Evolutionary conservation across 2,113 vertebrate genomes (phyloP).

Genomic region (Mobula hypostoma): DNA sequence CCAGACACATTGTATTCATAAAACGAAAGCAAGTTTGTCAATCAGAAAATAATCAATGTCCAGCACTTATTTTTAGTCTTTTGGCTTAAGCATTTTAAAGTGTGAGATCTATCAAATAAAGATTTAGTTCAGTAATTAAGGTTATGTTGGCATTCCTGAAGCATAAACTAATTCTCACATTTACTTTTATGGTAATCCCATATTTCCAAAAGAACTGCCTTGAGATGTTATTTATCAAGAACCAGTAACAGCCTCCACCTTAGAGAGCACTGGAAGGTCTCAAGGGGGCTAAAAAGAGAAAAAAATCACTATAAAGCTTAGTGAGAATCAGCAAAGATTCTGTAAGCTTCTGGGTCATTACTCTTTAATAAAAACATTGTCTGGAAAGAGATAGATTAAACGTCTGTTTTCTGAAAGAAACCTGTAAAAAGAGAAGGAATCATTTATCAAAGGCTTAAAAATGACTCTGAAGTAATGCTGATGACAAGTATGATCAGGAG

Average conservation of each 20-base stretch:
- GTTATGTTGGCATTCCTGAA: neutral
- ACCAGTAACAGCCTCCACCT: neutral
- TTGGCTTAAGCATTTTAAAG: too few relatives aligned
- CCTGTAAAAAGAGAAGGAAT: neutral
- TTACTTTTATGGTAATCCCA: neutral
- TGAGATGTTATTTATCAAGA: neutral
- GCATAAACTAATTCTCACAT: neutral
- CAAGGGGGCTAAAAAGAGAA: neutral
- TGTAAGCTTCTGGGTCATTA: neutral
- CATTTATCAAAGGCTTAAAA: neutral
- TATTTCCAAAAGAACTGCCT: neutral
- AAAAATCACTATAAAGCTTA: neutral
- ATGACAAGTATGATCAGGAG: neutral
- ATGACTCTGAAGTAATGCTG: neutral
- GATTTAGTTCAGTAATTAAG: neutral
- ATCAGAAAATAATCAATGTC: neutral
- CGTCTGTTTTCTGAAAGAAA: neutral
- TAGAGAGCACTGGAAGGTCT: neutral
- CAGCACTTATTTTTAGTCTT: too few relatives aligned
- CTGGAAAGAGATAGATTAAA: neutral
- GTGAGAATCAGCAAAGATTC: neutral
- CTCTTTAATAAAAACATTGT: neutral
- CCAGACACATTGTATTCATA: neutral
- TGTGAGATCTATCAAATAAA: too few relatives aligned
- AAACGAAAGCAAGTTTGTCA: neutral